Conservation (phyloP, 2,113 vertebrate species). For the Chloropsis hardwickii region DNA sequence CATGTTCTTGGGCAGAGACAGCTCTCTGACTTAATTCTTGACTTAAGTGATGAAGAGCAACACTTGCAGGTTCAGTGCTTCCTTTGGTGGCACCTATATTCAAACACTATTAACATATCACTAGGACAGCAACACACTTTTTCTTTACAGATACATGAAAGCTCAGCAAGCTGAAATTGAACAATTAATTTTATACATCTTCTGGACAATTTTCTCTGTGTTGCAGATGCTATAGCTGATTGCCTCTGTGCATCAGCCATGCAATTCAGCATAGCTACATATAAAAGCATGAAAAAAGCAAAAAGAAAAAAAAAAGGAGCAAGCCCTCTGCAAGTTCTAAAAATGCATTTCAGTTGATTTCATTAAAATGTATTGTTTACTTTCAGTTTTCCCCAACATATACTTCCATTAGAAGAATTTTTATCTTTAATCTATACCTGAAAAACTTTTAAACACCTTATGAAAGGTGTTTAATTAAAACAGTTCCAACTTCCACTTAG, state of each 20-base stretch:
- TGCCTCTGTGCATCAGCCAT: background rate
- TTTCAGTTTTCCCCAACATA: background rate
- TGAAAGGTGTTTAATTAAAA: background rate
- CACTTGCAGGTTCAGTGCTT: background rate
- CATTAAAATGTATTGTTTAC: background rate
- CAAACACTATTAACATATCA: background rate
- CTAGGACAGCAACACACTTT: background rate
- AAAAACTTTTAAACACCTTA: background rate
- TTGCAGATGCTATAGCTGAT: background rate
- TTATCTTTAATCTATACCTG: background rate
- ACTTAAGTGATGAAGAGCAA: background rate
- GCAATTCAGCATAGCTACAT: background rate
- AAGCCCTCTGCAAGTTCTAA: background rate
- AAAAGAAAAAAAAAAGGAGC: background rate
- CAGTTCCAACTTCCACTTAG: background rate
- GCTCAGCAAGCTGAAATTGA: background rate
- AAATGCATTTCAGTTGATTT: background rate
- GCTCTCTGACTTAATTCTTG: background rate
- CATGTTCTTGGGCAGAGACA: background rate
- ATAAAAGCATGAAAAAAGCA: background rate
- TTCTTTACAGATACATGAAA: background rate
- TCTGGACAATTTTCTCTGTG: background rate
- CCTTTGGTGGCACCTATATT: background rate
- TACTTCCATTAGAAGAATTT: background rate
- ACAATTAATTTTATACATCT: background rate